Percentiles rank a stretch among this genome's conserved stretches.
phyloP scores from a whole-genome alignment of 2,888 invertebrate species.

The Timema cristinae region DNA sequence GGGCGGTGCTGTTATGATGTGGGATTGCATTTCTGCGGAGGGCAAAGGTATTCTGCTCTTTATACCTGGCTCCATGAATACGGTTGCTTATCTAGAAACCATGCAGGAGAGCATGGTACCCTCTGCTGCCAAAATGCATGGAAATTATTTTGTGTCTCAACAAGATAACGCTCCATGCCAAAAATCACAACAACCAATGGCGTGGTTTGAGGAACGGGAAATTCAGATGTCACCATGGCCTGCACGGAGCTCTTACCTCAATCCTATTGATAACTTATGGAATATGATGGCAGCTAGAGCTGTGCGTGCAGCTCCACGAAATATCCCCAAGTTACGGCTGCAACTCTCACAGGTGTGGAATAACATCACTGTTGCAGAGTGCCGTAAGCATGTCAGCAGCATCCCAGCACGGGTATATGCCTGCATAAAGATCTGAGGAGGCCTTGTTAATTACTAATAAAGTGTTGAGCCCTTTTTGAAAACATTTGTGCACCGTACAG shows the following conservation, averaged over 20 bases:
- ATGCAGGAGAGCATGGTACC: too few species aligned
- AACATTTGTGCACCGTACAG: too few species aligned
- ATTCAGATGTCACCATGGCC: too few species aligned
- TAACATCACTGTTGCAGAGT: background rate
- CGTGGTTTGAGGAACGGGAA: too few species aligned
- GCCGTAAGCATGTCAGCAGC: background rate
- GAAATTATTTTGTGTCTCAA: constrained; percentile 1
- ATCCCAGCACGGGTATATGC: background rate
- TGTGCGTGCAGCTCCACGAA: too few species aligned
- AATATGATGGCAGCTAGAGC: too few species aligned
- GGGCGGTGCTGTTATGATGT: too few species aligned
- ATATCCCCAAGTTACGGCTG: background rate
- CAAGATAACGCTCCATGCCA: background rate
- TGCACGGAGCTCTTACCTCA: too few species aligned
- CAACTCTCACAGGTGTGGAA: background rate
- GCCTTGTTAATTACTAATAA: background rate
- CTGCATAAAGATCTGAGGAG: background rate
- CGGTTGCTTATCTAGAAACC: too few species aligned
- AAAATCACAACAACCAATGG: background rate
- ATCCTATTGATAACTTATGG: too few species aligned
- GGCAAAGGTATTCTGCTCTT: background rate
- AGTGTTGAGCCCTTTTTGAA: too few species aligned
- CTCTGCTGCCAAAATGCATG: constrained; percentile 3
- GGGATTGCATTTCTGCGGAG: background rate
- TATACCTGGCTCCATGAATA: background rate